Evolutionary conservation across 2,113 vertebrate genomes (phyloP).

Genomic region (Pleuronectes platessa): DNA sequence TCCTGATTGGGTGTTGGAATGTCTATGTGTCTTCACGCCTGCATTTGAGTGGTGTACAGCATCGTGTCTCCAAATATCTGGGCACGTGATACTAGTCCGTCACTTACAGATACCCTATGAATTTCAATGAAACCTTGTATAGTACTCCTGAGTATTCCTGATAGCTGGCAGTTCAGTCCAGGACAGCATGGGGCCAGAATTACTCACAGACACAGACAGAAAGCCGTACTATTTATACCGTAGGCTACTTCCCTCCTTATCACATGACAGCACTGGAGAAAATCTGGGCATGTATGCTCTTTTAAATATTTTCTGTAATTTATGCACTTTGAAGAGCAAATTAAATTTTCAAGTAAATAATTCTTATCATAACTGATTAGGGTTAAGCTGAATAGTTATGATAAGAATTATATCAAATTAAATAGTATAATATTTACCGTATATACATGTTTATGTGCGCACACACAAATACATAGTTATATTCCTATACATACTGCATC

Average conservation of each 20-base stretch:
- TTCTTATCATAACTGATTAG: no score
- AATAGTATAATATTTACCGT: no score
- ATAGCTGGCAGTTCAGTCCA: constrained; percentile 60
- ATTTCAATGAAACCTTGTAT: constrained; percentile 49
- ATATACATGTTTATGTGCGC: no score
- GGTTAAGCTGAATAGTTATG: background rate
- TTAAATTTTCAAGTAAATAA: background rate
- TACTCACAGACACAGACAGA: constrained; percentile 50
- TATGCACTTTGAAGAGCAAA: background rate
- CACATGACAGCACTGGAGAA: constrained; percentile 46
- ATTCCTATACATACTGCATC: no score
- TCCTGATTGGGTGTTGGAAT: constrained; percentile 37
- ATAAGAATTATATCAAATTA: constrained; percentile 5
- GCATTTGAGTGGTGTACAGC: constrained; percentile 12
- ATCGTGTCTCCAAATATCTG: constrained; percentile 45
- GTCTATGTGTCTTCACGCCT: constrained; percentile 33
- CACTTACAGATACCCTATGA: constrained; percentile 44
- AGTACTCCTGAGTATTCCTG: constrained; percentile 53
- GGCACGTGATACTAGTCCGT: constrained; percentile 39
- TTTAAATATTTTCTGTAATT: background rate
- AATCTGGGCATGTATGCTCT: background rate
- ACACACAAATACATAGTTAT: no score
- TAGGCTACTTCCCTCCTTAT: constrained; percentile 37
- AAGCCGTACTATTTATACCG: constrained; percentile 53
- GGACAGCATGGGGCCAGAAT: constrained; percentile 55